Conservation (phyloP, 2,113 vertebrate species). For the Leptosomus discolor region DNA sequence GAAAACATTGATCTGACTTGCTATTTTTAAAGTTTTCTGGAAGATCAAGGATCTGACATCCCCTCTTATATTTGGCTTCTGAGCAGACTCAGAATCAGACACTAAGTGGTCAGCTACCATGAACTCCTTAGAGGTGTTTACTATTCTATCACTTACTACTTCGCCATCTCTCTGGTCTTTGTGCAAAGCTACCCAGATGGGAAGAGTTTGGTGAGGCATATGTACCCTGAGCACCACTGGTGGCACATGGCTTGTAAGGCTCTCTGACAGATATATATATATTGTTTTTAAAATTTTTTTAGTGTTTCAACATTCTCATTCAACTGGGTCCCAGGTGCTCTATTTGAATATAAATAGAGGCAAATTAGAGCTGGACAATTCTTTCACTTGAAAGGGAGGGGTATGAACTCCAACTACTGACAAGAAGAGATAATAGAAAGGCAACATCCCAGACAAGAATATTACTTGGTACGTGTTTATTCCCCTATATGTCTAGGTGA, state of each 20-base stretch:
- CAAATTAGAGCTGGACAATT: not conserved
- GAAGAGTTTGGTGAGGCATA: not conserved
- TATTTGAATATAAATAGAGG: not conserved
- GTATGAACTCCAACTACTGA: not conserved
- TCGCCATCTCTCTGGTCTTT: not conserved
- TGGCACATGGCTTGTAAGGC: not conserved
- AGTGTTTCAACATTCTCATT: not conserved
- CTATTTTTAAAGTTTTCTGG: not conserved
- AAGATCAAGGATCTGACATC: not conserved
- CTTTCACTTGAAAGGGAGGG: not conserved
- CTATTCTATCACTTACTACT: not conserved
- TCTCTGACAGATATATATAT: not conserved
- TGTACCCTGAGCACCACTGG: not conserved
- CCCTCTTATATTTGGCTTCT: not conserved
- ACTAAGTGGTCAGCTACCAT: not conserved
- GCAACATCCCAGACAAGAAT: not conserved
- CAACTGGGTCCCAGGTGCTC: not conserved
- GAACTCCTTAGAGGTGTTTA: not conserved
- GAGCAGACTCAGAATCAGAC: not conserved
- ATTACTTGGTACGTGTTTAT: not conserved
- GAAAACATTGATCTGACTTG: not conserved
- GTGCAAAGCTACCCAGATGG: not conserved
- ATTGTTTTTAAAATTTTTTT: not conserved
- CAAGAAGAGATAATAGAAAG: not conserved
- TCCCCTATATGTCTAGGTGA: not conserved